These are phyloP conservation scores for Drepana falcataria DNA, from an alignment of 2,888 invertebrate genomes.

Conservation along the genomic window DNA sequence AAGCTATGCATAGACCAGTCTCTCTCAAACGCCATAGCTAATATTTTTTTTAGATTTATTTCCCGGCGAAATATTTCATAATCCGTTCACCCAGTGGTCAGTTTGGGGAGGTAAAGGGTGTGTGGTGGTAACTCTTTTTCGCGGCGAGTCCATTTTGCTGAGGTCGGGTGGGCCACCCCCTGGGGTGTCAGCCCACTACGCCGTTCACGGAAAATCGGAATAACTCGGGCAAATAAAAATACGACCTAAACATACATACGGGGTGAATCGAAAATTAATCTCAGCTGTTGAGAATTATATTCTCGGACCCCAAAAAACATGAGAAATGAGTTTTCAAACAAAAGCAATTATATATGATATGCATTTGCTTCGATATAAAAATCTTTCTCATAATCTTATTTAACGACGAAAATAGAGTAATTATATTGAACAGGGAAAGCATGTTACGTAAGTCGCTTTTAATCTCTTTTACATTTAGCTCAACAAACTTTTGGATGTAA, in stretches of 20 bases:
- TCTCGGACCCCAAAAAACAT: too few species aligned
- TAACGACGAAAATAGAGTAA: too few species aligned
- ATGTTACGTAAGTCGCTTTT: neutral
- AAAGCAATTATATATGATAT: too few species aligned
- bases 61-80: conserved; percentile 64
- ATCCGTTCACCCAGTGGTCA: conserved; percentile 68
- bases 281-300: conserved; percentile 25
- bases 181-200: conserved; percentile 46
- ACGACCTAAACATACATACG: conserved; percentile 49
- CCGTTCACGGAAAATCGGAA: conserved; percentile 52
- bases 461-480: neutral
- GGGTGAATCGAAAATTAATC: conserved; percentile 71
- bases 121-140: conserved; percentile 35
- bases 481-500: neutral
- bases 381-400: too few species aligned
- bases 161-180: conserved; percentile 14
- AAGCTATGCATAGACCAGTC: conserved; percentile 23
- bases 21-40: conserved; percentile 20
- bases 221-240: conserved; percentile 58
- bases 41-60: conserved; percentile 44
- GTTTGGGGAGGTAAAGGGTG: conserved; percentile 27
- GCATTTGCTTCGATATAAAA: too few species aligned
- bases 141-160: conserved; percentile 53
- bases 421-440: too few species aligned
- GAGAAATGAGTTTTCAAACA: too few species aligned